phyloP scores from a whole-genome alignment of 2,113 vertebrate species.

The Andinoacara biseriatus region DNA sequence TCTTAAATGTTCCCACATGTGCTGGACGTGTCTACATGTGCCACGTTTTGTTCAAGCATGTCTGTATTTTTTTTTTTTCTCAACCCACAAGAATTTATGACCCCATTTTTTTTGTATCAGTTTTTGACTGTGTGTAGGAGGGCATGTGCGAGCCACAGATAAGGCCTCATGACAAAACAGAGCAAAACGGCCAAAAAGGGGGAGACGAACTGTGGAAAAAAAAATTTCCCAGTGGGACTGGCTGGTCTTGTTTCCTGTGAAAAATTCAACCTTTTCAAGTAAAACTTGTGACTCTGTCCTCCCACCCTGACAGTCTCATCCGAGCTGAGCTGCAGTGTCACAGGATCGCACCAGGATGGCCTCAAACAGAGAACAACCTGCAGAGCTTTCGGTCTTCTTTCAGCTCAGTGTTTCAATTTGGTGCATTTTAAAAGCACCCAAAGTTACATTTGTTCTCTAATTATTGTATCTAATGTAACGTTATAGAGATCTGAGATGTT shows the following conservation, averaged over 20 bases:
- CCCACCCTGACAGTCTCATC: neutral
- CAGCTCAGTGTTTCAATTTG: no score
- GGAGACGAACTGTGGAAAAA: slow-evolving; percentile 14
- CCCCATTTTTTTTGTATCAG: slow-evolving; percentile 2
- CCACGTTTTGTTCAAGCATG: slow-evolving; percentile 1
- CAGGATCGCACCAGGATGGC: neutral
- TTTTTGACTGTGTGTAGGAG: slow-evolving; percentile 3
- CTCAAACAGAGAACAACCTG: no score
- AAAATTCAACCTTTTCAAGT: neutral
- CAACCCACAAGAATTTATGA: neutral
- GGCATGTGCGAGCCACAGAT: neutral
- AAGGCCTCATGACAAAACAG: slow-evolving; percentile 7
- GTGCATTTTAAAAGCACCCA: no score
- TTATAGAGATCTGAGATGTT: no score
- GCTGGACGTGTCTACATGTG: neutral
- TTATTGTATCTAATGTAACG: no score
- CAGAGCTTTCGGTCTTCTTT: neutral
- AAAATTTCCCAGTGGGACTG: slow-evolving; percentile 1
- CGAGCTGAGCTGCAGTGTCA: neutral
- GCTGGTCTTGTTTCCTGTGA: slow-evolving; percentile 4
- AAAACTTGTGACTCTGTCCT: neutral
- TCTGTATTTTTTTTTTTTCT: slow-evolving; percentile 6
- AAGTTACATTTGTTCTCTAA: no score
- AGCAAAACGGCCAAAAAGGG: neutral
- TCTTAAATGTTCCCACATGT: slow-evolving; percentile 58